These are phyloP conservation scores for Melanargia galathea DNA, from an alignment of 2,888 invertebrate species.

Conservation along the genomic window DNA sequence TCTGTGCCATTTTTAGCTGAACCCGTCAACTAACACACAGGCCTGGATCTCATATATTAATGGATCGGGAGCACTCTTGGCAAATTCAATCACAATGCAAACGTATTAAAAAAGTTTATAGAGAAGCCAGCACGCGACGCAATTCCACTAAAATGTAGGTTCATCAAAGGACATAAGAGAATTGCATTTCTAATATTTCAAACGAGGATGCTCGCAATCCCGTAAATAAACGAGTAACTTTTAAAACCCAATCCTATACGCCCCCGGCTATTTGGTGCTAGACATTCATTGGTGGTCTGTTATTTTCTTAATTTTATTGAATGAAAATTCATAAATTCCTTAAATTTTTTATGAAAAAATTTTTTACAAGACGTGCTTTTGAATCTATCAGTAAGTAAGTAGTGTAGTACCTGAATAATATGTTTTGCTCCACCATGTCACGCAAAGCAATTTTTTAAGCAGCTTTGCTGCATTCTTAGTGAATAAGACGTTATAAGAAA, in stretches of 20 bases:
- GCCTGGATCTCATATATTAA: constrained; percentile 35
- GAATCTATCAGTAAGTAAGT: too few species aligned
- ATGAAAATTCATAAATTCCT: too few species aligned
- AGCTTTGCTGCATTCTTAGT: too few species aligned
- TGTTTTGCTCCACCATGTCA: too few species aligned
- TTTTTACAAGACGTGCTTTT: too few species aligned
- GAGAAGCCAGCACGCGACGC: constrained; percentile 37
- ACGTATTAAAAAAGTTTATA: constrained; percentile 40
- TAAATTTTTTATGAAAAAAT: too few species aligned
- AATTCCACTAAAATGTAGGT: constrained; percentile 45
- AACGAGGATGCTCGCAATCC: constrained; percentile 25
- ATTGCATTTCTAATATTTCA: constrained; percentile 44
- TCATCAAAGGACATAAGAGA: constrained; percentile 45
- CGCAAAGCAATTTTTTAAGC: too few species aligned
- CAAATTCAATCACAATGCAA: constrained; percentile 41
- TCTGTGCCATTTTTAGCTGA: not conserved
- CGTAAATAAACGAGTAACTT: constrained; percentile 11
- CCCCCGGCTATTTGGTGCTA: not conserved
- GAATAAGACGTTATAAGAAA: too few species aligned
- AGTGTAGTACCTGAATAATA: too few species aligned
- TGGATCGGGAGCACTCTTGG: constrained; percentile 38
- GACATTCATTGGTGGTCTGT: too few species aligned
- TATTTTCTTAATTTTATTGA: too few species aligned
- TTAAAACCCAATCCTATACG: constrained; percentile 24
- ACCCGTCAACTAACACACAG: constrained; percentile 10